Percentiles rank a stretch among this genome's conserved stretches.
Evolutionary conservation across 2,113 vertebrate species (phyloP).

Genomic region (Struthio camelus): DNA sequence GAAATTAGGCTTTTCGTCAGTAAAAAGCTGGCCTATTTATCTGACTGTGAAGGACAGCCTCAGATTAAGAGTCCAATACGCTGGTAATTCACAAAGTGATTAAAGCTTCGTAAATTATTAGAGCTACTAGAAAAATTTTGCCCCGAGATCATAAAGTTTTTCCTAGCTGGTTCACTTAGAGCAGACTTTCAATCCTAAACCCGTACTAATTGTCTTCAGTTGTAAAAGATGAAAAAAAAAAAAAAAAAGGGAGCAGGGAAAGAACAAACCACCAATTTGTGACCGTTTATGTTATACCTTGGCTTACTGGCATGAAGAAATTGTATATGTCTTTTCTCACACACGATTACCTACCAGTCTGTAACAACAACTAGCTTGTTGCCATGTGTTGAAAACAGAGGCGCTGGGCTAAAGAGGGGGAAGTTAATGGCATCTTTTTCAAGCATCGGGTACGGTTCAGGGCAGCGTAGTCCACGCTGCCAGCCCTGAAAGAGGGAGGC

Average conservation of each 20-base stretch:
- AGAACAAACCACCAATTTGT: slow-evolving; percentile 6
- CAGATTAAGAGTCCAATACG: not conserved
- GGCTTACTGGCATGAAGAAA: not conserved
- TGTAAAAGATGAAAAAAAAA: not conserved
- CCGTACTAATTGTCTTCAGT: slow-evolving; percentile 3
- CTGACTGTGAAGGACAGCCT: not conserved
- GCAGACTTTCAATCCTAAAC: not conserved
- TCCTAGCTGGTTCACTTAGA: not conserved
- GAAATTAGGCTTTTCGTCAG: not conserved
- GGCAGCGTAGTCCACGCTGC: not conserved
- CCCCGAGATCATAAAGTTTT: not conserved
- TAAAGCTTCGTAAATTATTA: slow-evolving; percentile 5
- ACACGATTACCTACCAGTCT: no score
- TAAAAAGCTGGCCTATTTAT: not conserved
- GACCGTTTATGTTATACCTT: not conserved
- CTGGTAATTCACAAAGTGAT: not conserved
- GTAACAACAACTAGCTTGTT: not conserved
- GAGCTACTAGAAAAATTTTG: not conserved
- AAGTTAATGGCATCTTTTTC: not conserved
- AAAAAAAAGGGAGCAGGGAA: not conserved
- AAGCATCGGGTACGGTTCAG: not conserved
- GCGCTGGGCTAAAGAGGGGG: no score
- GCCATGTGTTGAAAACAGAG: not conserved
- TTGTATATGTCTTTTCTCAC: not conserved
- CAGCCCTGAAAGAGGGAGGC: not conserved